Base-by-base conservation (phyloP, 2,888 invertebrate genomes). In the Sepiola atlantica region DNA sequence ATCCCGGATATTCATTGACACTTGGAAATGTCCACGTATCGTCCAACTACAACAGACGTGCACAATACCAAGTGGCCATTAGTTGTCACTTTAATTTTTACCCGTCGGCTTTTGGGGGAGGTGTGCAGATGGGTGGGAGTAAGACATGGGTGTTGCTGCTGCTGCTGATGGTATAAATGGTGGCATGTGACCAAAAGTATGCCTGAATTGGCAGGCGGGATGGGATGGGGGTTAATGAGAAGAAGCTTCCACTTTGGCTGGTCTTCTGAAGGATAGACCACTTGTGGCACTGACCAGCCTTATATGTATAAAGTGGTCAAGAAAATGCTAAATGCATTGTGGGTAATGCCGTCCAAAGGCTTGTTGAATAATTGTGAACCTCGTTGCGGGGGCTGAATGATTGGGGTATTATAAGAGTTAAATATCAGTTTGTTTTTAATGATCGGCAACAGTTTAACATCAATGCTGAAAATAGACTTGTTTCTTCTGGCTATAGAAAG, bases 291-390 rank as follows among this genome's bases (percentile, higher is more conserved):
- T 77, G 77, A n/a, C n/a, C n/a, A 16, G 32, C 32, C n/a, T 12
- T n/a, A 45, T 16, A 77, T 32, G 77, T 77, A n/a, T 45, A 45
- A 77, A 77, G 77, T 77, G 77, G n/a, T 32, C 77, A 77, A n/a
- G n/a, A n/a, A 32, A 77, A 77, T 77, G 77, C n/a, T n/a, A 54
- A 93, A 93, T 55, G 55, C 93, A 35, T 93, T 93, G 32, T 93
- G 8, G 35, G 54, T 55, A 24, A 77, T n/a, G 18, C 77, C 8
- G 8, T 45, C 77, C 93, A 32, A 32, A 93, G 8, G 55, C 16
- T 93, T 55, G 57, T 93, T 55, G 93, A 57, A 32, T 54, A 55
- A 10, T 32, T 35, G 21, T 55, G 21, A 93, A 55, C n/a, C 55
- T 55, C 54, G 32, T 28, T n/a, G 55, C 28, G 21, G 55, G 55